phyloP scores from a whole-genome alignment of 2,113 vertebrate genomes.

The Pygoscelis adeliae region DNA sequence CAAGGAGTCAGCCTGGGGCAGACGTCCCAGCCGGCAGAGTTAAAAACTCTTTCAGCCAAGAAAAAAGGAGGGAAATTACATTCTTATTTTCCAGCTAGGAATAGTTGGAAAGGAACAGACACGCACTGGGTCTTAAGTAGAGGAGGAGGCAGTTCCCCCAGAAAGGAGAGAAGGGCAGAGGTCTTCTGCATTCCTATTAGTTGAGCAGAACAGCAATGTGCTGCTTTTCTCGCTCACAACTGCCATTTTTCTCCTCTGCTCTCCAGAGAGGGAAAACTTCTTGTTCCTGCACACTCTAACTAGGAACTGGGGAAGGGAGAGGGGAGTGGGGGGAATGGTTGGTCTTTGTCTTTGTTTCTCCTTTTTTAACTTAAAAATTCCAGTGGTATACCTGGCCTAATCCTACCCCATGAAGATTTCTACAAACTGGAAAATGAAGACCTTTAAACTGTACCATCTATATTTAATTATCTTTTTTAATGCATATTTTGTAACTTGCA shows the following conservation, averaged over 20 bases:
- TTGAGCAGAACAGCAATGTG: neutral
- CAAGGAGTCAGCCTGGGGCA: neutral
- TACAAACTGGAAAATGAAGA: conserved; percentile 5
- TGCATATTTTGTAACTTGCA: conserved; percentile 52
- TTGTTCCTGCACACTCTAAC: neutral
- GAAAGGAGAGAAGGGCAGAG: neutral
- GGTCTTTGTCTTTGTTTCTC: neutral
- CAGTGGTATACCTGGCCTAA: neutral
- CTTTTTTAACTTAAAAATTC: neutral
- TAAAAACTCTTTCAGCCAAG: neutral
- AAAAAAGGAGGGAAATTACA: neutral
- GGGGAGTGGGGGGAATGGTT: neutral
- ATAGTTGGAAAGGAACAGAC: neutral
- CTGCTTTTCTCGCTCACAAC: neutral
- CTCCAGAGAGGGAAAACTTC: neutral
- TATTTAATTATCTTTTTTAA: conserved; percentile 35
- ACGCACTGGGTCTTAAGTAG: neutral
- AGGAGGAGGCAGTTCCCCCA: neutral
- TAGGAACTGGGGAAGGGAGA: neutral
- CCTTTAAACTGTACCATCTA: conserved; percentile 8
- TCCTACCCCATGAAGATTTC: neutral
- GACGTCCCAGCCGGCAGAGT: neutral
- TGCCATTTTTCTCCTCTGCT: neutral
- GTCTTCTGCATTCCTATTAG: neutral
- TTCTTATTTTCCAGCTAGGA: neutral